Evolutionary conservation across 1,140 invertebrate species (phyloP), one percentile per base, ranked within the genome.

Genomic region (Euschistus heros): DNA sequence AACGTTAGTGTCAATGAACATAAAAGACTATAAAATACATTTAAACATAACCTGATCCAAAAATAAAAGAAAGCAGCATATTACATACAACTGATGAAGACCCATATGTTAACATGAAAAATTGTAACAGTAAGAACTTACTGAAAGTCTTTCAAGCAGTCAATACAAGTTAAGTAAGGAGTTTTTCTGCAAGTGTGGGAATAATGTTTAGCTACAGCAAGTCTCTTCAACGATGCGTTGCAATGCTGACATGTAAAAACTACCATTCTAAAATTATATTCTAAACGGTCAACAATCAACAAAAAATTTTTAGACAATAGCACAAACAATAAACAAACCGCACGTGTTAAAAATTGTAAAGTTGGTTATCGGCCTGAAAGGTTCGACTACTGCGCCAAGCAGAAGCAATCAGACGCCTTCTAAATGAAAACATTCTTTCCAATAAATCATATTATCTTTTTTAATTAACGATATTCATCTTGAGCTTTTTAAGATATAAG

Each of bases 161-260:
- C 64, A 47, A 65, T 55, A 50, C 64, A 65, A 18, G 64, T 65
- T 18, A 65, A 55, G 20, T 47, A 22, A 47, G 46, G 26, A 27
- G 42, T 24, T 30, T 22, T 44, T 57, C 54, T 22, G n/a, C 55
- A 65, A 47, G 24, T 24, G 4, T 10, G 26, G 10, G 14, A 22
- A 57, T 42, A 20, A 37, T 65, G 64, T 18, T 65, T 65, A 1
- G 44, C 64, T 8, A 65, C 64, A 50, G 20, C 64, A 42, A 37
- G 22, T 33, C 60, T 65, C 26, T 65, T 65, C 30, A 65, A 61
- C 26, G 27, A 30, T 44, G 20, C 44, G 30, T 65, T 65, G 50
- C 64, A 65, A 33, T 65, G 55, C 37, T 65, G 64, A 61, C 64
- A 65, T 26, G 64, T 65, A 65, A 65, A 65, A 2, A 60, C 55